phyloP scores from a whole-genome alignment of 2,888 invertebrate species.

The Zhengitettix transpicula region DNA sequence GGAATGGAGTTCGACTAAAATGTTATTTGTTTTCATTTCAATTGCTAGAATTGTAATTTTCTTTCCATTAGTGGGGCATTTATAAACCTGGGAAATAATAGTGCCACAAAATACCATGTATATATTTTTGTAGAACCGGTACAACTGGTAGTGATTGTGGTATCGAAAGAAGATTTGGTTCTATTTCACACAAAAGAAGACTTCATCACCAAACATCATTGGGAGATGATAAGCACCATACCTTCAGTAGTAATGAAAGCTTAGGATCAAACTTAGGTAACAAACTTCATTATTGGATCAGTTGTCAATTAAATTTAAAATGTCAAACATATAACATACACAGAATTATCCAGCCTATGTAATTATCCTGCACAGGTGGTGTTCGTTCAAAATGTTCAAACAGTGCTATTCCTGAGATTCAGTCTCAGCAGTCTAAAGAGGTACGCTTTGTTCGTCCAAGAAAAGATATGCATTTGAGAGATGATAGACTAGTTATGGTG shows the following conservation, averaged over 20 bases:
- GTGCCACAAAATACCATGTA: too few species aligned
- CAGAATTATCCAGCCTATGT: too few species aligned
- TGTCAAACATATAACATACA: too few species aligned
- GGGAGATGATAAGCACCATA: constrained; percentile 37
- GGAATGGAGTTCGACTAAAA: too few species aligned
- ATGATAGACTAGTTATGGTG: constrained; percentile 69
- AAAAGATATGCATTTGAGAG: constrained; percentile 50
- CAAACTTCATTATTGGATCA: too few species aligned
- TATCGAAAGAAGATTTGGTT: constrained; percentile 30
- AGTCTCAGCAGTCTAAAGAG: constrained; percentile 18
- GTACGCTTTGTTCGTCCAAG: constrained; percentile 31
- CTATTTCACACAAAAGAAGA: constrained; percentile 25
- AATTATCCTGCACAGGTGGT: too few species aligned
- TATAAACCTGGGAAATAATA: not conserved
- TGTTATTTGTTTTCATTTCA: too few species aligned
- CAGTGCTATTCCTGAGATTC: constrained; percentile 1
- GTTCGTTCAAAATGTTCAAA: not conserved
- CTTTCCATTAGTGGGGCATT: too few species aligned
- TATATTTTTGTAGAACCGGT: constrained; percentile 26
- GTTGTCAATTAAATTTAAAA: too few species aligned
- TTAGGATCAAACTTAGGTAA: constrained; percentile 35
- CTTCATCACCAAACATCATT: constrained; percentile 30
- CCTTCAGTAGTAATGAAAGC: constrained; percentile 66
- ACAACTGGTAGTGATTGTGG: constrained; percentile 34
- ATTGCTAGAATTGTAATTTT: too few species aligned